Evolutionary conservation across 2,888 invertebrate species (phyloP).

Genomic region (Latheticus oryzae): DNA sequence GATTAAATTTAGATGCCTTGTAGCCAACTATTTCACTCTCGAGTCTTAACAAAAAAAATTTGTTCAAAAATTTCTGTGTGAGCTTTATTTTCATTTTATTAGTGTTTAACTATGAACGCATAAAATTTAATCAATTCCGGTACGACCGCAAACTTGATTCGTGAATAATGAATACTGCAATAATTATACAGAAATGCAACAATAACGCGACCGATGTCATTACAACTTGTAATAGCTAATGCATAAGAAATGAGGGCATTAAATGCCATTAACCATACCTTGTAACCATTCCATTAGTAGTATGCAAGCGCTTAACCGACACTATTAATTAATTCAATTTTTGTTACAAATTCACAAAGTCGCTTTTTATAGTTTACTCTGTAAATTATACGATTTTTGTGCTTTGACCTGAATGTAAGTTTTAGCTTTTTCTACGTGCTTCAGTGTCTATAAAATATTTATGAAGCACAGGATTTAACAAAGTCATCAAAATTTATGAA

Average conservation of each 20-base stretch:
- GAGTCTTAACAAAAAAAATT: no score
- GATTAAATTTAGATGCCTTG: constrained; percentile 38
- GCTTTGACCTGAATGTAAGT: no score
- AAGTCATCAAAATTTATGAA: no score
- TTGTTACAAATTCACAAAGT: no score
- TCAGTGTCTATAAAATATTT: no score
- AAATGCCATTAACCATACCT: constrained; percentile 43
- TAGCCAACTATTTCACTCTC: constrained; percentile 19
- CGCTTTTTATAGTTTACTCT: no score
- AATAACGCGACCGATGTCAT: constrained; percentile 30
- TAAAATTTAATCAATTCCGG: constrained; percentile 32
- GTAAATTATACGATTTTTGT: no score
- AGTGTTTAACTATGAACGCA: no score
- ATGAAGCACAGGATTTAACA: no score
- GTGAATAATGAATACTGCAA: constrained; percentile 29
- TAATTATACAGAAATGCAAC: constrained; percentile 33
- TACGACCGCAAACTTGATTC: constrained; percentile 26
- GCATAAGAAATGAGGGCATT: constrained; percentile 44
- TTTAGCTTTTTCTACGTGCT: no score
- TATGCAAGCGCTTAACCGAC: constrained; percentile 26
- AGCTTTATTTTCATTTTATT: no score
- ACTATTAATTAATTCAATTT: neutral
- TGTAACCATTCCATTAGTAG: constrained; percentile 46
- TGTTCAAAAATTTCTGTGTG: no score
- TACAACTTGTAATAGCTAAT: constrained; percentile 46